A percentile compares a stretch with the other conserved stretches of the same genome.
Evolutionary conservation across 2,888 invertebrate species (phyloP).

Genomic region (Microplitis manilae): DNA sequence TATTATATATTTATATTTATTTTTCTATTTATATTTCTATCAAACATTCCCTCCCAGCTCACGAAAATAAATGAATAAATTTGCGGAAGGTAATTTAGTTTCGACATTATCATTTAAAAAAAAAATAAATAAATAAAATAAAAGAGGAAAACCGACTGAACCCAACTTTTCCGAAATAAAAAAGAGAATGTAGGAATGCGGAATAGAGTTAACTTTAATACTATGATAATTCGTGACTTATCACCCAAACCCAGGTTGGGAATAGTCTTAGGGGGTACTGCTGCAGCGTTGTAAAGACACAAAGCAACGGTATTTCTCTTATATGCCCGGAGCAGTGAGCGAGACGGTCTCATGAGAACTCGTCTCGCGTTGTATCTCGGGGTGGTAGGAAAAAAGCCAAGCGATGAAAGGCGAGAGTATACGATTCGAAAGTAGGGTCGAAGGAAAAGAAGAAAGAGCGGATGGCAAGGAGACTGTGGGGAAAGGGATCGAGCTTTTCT

Average conservation of each 20-base stretch:
- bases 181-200: background rate
- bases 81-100: too few relatives aligned
- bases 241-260: slow-evolving; percentile 56
- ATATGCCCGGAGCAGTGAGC: slow-evolving; percentile 36
- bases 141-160: too few relatives aligned
- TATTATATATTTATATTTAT: too few relatives aligned
- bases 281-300: slow-evolving; percentile 62
- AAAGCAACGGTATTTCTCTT: slow-evolving; percentile 61
- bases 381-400: background rate
- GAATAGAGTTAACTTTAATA: slow-evolving; percentile 1
- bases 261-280: slow-evolving; percentile 57
- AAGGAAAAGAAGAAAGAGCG: slow-evolving; percentile 2
- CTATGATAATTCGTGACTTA: slow-evolving; percentile 54
- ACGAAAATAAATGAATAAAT: too few relatives aligned
- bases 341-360: slow-evolving; percentile 28
- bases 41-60: too few relatives aligned
- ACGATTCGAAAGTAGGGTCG: slow-evolving; percentile 26
- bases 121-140: too few relatives aligned
- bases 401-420: slow-evolving; percentile 22
- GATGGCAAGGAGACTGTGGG: background rate
- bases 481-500: background rate
- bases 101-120: too few relatives aligned
- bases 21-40: too few relatives aligned
- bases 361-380: slow-evolving; percentile 14
- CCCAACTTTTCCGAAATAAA: too few relatives aligned